Evolutionary conservation across 2,113 vertebrate species (phyloP).

Genomic region (Manacus vitellinus): DNA sequence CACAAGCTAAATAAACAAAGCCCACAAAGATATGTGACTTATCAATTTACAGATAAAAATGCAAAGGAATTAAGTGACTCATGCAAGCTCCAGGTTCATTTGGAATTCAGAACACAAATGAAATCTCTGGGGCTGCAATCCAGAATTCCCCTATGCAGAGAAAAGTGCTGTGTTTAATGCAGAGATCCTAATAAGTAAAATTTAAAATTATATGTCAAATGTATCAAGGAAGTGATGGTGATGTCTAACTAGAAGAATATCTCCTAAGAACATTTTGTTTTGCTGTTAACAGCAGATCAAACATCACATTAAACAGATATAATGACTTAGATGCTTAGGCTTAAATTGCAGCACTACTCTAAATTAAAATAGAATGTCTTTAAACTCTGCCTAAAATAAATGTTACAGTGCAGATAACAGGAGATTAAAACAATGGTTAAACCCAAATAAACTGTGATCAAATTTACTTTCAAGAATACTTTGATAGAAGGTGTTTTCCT

Average conservation of each 20-base stretch:
- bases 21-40: not conserved
- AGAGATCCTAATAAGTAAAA: not conserved
- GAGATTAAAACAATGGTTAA: not conserved
- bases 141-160: not conserved
- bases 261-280: not conserved
- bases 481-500: not conserved
- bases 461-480: not conserved
- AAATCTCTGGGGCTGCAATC: not conserved
- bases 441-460: not conserved
- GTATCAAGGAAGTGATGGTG: not conserved
- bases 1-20: not conserved
- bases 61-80: slow-evolving; percentile 6
- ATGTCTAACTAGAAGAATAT: not conserved
- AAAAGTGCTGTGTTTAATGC: not conserved
- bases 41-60: slow-evolving; percentile 19
- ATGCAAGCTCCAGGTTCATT: not conserved
- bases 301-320: not conserved
- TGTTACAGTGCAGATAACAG: not conserved
- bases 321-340: not conserved
- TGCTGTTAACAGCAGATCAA: not conserved
- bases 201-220: not conserved
- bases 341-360: not conserved
- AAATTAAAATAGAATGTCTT: not conserved
- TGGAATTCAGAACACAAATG: not conserved
- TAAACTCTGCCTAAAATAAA: not conserved